Conservation (phyloP, 2,113 vertebrate genomes). For the Muscicapa adusta region DNA sequence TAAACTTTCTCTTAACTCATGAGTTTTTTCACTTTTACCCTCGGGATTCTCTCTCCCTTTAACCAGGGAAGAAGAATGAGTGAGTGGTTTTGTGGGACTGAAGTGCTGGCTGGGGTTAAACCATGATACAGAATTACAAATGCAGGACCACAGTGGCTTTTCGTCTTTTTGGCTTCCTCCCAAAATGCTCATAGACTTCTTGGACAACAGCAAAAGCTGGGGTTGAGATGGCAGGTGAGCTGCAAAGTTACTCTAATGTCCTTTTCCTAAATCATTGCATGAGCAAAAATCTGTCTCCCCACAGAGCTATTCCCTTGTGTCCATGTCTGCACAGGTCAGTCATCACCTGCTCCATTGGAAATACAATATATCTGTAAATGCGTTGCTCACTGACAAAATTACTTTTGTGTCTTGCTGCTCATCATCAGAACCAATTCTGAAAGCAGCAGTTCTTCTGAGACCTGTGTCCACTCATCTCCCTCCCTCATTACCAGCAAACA, state of each 20-base stretch:
- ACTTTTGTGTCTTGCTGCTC: background rate
- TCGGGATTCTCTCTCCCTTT: background rate
- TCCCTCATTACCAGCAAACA: accelerated
- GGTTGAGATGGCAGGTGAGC: background rate
- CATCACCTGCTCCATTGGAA: background rate
- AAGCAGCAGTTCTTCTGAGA: background rate
- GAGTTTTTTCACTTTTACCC: background rate
- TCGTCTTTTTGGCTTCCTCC: background rate
- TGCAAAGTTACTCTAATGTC: background rate
- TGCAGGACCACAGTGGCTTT: background rate
- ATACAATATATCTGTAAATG: background rate
- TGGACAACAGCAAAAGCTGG: background rate
- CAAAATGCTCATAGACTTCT: background rate
- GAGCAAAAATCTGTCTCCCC: background rate
- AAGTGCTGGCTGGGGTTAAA: background rate
- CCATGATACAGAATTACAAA: background rate
- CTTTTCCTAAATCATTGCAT: background rate
- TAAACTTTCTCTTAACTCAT: background rate
- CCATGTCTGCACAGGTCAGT: background rate
- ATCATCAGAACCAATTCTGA: background rate
- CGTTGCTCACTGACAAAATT: background rate
- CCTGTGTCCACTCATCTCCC: background rate
- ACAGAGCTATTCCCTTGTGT: background rate
- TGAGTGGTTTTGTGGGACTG: background rate
- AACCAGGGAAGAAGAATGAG: background rate